These are phyloP conservation scores for Melopsittacus undulatus DNA, from an alignment of 2,797 vertebrate species.

Conservation along the genomic window DNA sequence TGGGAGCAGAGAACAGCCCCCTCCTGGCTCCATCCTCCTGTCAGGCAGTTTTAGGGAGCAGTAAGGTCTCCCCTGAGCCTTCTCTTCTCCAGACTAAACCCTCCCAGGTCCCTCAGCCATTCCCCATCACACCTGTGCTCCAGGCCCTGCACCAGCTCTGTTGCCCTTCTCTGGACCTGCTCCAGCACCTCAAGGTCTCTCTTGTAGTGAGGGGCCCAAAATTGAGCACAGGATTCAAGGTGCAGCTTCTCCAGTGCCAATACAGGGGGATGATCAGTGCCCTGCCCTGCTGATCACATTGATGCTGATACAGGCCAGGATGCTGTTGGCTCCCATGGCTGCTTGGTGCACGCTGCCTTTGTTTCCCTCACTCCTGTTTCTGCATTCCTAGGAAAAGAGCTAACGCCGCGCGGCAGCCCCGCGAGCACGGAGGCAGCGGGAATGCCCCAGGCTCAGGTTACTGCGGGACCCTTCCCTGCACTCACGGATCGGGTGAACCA, in stretches of 20 bases:
- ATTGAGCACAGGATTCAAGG: not conserved
- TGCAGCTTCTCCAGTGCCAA: not conserved
- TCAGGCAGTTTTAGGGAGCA: not conserved
- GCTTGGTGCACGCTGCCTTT: not conserved
- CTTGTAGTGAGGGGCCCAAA: not conserved
- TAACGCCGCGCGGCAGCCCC: rapidly evolving
- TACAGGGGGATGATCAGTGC: not conserved
- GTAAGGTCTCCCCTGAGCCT: not conserved
- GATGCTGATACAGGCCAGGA: not conserved
- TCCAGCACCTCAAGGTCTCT: not conserved
- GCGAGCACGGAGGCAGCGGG: not conserved
- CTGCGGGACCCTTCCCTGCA: not conserved
- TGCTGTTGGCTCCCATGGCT: not conserved
- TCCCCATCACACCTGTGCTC: not conserved
- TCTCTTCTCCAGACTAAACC: not conserved
- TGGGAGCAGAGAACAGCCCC: not conserved
- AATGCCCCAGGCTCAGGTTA: rapidly evolving
- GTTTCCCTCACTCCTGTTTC: too few relatives aligned
- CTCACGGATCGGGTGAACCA: too few relatives aligned
- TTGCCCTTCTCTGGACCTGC: not conserved
- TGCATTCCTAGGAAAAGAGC: rapidly evolving
- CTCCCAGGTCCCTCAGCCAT: not conserved
- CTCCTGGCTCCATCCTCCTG: not conserved
- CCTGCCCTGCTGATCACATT: not conserved
- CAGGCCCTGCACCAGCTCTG: not conserved